These are phyloP conservation scores for Corvus hawaiiensis DNA, from an alignment of 2,113 vertebrate species.

Conservation along the genomic window DNA sequence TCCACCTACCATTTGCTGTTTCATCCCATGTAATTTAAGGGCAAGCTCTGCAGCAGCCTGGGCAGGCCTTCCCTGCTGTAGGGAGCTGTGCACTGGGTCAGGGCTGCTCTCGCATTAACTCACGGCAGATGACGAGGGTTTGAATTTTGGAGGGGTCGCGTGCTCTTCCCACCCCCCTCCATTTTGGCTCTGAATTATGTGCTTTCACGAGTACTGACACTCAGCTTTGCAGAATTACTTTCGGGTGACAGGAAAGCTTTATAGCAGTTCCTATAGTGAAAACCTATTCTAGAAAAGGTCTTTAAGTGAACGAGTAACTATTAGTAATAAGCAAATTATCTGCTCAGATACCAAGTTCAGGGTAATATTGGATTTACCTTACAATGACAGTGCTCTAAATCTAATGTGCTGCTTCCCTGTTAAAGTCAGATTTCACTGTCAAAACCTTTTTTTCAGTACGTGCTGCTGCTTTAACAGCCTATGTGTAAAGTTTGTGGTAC, in stretches of 20 bases:
- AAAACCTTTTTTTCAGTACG: not conserved
- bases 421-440: not conserved
- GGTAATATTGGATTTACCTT: not conserved
- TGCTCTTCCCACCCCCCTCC: not conserved
- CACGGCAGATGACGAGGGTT: not conserved
- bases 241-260: not conserved
- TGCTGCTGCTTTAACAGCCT: constrained; percentile 7
- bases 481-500: constrained; percentile 45
- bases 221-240: not conserved
- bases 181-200: not conserved
- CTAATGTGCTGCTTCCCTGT: not conserved
- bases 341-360: not conserved
- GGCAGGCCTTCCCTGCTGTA: not conserved
- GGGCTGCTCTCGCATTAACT: not conserved
- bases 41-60: not conserved
- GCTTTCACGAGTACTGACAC: not conserved
- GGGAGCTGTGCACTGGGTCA: not conserved
- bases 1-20: not conserved
- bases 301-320: not conserved
- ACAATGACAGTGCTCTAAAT: not conserved
- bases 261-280: not conserved
- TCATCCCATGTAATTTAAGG: not conserved
- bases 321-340: not conserved
- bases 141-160: not conserved
- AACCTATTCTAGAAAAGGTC: not conserved